Evolutionary conservation across 2,797 vertebrate genomes (phyloP).

Genomic region (Sparidentex hasta): DNA sequence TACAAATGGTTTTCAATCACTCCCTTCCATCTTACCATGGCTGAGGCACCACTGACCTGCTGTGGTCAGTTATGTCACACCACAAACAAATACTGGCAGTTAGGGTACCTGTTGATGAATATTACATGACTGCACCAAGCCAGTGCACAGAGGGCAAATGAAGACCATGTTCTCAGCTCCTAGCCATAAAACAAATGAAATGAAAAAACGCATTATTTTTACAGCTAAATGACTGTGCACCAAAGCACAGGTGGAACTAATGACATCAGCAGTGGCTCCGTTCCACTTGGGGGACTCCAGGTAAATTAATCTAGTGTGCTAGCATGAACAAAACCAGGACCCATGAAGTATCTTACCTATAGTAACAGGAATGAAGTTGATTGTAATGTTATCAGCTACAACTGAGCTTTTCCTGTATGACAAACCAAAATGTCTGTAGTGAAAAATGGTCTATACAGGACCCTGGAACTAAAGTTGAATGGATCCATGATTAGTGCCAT

Average conservation of each 20-base stretch:
- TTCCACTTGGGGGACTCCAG: no score
- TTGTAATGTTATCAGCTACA: no score
- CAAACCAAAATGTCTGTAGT: no score
- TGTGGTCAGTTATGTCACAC: not conserved
- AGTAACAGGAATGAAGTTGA: no score
- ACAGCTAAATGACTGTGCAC: not conserved
- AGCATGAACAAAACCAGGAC: no score
- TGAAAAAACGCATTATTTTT: not conserved
- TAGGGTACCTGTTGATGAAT: not conserved
- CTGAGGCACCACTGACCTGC: not conserved
- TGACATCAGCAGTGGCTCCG: not conserved
- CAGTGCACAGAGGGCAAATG: not conserved
- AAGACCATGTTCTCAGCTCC: not conserved
- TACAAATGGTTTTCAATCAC: slow-evolving; percentile 1
- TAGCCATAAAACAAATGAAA: not conserved
- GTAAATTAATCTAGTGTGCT: no score
- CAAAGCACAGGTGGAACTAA: not conserved
- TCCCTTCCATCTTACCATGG: not conserved
- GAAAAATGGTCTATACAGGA: not conserved
- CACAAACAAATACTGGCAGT: not conserved
- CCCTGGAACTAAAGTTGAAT: slow-evolving; percentile 2
- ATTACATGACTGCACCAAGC: not conserved
- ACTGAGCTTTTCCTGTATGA: no score
- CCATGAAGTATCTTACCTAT: no score
- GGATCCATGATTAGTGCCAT: not conserved